Evolutionary conservation across 2,113 vertebrate genomes (phyloP), one percentile per base, ranked within the genome.

Genomic region (Pelecanus crispus): DNA sequence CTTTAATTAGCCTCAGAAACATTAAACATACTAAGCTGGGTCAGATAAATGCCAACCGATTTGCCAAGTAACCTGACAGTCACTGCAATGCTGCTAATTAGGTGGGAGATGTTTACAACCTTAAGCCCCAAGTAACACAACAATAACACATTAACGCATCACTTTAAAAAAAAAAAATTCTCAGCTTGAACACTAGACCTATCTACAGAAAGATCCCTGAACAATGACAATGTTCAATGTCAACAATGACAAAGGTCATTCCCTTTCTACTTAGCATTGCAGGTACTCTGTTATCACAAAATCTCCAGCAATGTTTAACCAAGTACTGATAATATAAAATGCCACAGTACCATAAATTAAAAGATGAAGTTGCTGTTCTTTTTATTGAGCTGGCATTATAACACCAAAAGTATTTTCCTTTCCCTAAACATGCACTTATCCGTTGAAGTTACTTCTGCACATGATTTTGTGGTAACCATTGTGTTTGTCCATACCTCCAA

Each of bases 231-330:
- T 9, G 52, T 45, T 73, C 22, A n/a, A n/a, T n/a, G n/a, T n/a
- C n/a, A n/a, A n/a, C n/a, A n/a, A n/a, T n/a, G n/a, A n/a, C 80
- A 56, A 75, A 97, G 96, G 94, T 89, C 94, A 85, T 85, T 94
- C 86, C 44, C 52, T 77, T 91, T 65, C 80, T 85, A 45, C 32
- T 73, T 62, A 75, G 73, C 53, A 53, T 68, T 65, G 55, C 73
- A 82, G 20, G 75, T 50, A 45, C 67, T 65, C 50, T 77, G n/a
- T 45, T 95, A 96, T 93, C 95, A 82, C 56, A 67, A 71, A 62
- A 90, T 88, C 86, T 81, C 67, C 71, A 83, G 66, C 79, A 96
- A 97, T 95, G 84, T 95, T 97, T 96, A 96, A 95, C 92, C 65
- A 59, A 49, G 62, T 47, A 47, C 44, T 18, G 55, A 61, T 66